These are phyloP conservation scores for Campopleginae sp. DNA, from an alignment of 2,888 invertebrate genomes.

Conservation along the genomic window DNA sequence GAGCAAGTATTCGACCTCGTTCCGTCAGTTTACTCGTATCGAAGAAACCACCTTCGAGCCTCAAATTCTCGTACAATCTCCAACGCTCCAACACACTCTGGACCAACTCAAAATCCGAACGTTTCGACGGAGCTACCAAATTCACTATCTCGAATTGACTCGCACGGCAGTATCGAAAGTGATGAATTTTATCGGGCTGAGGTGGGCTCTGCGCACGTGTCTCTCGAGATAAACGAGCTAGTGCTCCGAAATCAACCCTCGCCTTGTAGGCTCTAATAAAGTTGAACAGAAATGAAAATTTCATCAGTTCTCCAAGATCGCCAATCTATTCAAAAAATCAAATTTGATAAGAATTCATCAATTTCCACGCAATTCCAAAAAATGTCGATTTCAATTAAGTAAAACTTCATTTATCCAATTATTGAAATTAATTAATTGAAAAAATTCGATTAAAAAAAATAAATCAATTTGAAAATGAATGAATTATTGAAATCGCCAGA, in stretches of 20 bases:
- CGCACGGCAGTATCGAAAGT: slow-evolving; percentile 58
- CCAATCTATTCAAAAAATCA: no score
- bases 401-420: not conserved
- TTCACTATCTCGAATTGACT: slow-evolving; percentile 81
- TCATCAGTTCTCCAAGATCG: not conserved
- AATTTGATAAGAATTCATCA: not conserved
- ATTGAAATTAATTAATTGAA: no score
- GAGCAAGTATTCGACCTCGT: slow-evolving; percentile 89
- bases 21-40: slow-evolving; percentile 87
- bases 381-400: no score
- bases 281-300: not conserved
- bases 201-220: slow-evolving; percentile 66
- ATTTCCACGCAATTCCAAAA: not conserved
- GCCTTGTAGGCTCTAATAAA: slow-evolving; percentile 67
- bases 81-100: slow-evolving; percentile 88
- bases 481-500: no score
- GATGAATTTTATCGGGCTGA: slow-evolving; percentile 61
- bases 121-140: slow-evolving; percentile 85
- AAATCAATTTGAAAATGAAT: no score
- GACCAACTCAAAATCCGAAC: slow-evolving; percentile 90
- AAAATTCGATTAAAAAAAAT: no score
- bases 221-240: slow-evolving; percentile 65
- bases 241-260: slow-evolving; percentile 59
- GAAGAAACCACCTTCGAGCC: slow-evolving; percentile 83
- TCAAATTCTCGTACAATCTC: slow-evolving; percentile 88